Conservation (phyloP, 2,797 vertebrate species). For the Nothura maculosa region DNA sequence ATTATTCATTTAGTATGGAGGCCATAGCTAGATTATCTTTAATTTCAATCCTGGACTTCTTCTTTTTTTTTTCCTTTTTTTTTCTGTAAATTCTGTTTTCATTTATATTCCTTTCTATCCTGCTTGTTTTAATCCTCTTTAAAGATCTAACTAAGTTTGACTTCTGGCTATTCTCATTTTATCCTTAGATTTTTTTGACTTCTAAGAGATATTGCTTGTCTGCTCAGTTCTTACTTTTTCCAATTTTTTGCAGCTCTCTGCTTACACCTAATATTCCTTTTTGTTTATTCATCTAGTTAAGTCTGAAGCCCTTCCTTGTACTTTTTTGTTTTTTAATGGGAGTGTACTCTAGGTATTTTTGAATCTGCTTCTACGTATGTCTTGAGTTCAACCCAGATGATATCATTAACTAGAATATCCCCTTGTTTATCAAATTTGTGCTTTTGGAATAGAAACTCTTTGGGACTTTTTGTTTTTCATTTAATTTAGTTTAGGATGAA, state of each 20-base stretch:
- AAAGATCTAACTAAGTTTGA: conserved; percentile 33
- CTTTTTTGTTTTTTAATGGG: not conserved
- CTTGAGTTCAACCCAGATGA: not conserved
- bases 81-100: not conserved
- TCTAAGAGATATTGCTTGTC: conserved; percentile 35
- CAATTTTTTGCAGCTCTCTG: not conserved
- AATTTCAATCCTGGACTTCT: not conserved
- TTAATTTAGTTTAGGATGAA: not conserved
- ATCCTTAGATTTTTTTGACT: not conserved
- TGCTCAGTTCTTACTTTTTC: conserved; percentile 6
- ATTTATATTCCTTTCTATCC: conserved; percentile 12
- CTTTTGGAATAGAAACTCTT: not conserved
- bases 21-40: not conserved
- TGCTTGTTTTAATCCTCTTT: conserved; percentile 48
- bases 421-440: not conserved
- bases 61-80: not conserved
- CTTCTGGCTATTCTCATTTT: conserved; percentile 4
- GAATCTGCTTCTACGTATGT: not conserved
- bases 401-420: not conserved
- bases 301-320: not conserved
- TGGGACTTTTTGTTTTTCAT: not conserved
- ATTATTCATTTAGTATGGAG: not conserved
- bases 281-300: conserved; percentile 33
- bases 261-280: not conserved
- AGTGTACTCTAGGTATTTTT: not conserved